Percentiles rank a stretch among this genome's conserved stretches.
These are phyloP conservation scores for Morelia viridis DNA, from an alignment of 2,797 vertebrate genomes.

Conservation along the genomic window DNA sequence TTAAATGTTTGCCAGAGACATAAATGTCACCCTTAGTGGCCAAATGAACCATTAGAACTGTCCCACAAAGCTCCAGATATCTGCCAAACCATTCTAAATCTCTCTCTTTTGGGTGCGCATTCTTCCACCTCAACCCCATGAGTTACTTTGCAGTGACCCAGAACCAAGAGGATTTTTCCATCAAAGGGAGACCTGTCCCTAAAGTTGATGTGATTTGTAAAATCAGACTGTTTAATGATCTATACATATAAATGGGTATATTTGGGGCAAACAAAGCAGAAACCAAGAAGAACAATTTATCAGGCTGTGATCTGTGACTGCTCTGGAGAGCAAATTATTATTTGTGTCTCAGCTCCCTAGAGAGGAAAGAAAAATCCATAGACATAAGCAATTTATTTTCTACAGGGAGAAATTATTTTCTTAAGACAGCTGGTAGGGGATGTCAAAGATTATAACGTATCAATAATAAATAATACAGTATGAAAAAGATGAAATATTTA, in stretches of 20 bases:
- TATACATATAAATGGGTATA: conserved; percentile 14
- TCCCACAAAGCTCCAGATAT: neutral
- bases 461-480: conserved; percentile 31
- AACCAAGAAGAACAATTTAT: conserved; percentile 32
- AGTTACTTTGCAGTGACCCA: neutral
- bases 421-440: neutral
- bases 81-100: neutral
- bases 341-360: conserved; percentile 18
- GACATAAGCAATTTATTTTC: conserved; percentile 34
- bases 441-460: conserved; percentile 18
- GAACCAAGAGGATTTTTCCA: neutral
- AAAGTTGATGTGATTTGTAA: neutral
- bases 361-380: conserved; percentile 17
- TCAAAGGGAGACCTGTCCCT: neutral
- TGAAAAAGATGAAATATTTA: conserved; percentile 21
- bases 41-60: neutral
- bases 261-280: conserved; percentile 12
- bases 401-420: conserved; percentile 27
- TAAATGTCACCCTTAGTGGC: neutral
- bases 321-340: conserved; percentile 24
- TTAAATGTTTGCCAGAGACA: neutral
- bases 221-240: conserved; percentile 2
- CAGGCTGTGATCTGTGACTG: conserved; percentile 24
- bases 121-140: neutral
- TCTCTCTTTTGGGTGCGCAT: too few relatives aligned